Conservation (phyloP, 1,140 invertebrate species). For the Tetramorium parvispinum region DNA sequence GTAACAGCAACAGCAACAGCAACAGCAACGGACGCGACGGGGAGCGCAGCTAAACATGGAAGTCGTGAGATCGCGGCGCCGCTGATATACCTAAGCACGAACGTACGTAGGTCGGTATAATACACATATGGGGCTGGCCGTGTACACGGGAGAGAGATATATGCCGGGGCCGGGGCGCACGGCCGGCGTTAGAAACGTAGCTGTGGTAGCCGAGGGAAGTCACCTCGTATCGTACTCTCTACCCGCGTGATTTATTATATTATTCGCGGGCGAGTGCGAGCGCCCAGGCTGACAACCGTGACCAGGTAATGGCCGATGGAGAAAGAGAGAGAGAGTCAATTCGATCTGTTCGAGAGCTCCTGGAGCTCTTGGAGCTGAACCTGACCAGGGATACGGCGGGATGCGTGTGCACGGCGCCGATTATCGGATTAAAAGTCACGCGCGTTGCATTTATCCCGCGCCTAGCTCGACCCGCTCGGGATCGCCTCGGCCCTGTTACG, state of each 20-base stretch:
- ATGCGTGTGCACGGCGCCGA: slow-evolving; percentile 63
- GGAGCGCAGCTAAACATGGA: slow-evolving; percentile 70
- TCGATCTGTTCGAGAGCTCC: slow-evolving; percentile 69
- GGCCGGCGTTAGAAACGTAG: slow-evolving; percentile 7
- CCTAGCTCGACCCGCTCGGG: background rate
- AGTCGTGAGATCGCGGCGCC: slow-evolving; percentile 72
- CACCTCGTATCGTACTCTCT: slow-evolving; percentile 55
- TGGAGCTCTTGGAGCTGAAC: background rate
- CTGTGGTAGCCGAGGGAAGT: slow-evolving; percentile 64
- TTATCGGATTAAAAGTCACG: slow-evolving; percentile 71
- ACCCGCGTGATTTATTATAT: slow-evolving; percentile 74
- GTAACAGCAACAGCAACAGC: slow-evolving; percentile 18
- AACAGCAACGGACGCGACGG: background rate
- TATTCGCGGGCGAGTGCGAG: slow-evolving; percentile 62
- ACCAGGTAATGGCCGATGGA: slow-evolving; percentile 69
- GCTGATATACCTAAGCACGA: slow-evolving; percentile 67
- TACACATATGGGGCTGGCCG: background rate
- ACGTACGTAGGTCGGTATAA: slow-evolving; percentile 32
- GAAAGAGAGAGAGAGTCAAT: slow-evolving; percentile 57
- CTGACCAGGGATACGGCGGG: background rate
- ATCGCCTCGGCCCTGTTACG: background rate
- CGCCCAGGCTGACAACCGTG: slow-evolving; percentile 61
- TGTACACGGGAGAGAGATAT: slow-evolving; percentile 29
- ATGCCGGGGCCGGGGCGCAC: background rate
- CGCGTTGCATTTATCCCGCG: slow-evolving; percentile 45